Evolutionary conservation across 2,113 vertebrate genomes (phyloP).

Genomic region (Agelaius phoeniceus): DNA sequence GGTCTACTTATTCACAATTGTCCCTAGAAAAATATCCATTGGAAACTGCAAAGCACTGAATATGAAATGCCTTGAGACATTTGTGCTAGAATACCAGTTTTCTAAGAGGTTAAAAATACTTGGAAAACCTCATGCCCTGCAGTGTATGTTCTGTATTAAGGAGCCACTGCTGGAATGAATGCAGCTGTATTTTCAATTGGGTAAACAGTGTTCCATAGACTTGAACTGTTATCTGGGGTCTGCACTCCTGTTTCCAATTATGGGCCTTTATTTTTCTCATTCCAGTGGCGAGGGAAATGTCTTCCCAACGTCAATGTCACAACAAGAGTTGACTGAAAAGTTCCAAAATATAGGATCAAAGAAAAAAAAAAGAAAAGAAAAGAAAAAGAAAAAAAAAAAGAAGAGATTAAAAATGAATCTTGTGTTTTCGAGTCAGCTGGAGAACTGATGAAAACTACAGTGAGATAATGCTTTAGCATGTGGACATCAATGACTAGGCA

Average conservation of each 20-base stretch:
- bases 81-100: neutral
- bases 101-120: neutral
- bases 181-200: neutral
- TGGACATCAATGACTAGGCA: neutral
- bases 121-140: neutral
- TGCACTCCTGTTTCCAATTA: slow-evolving; percentile 17
- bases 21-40: neutral
- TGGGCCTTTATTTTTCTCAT: neutral
- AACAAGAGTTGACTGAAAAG: neutral
- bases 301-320: neutral
- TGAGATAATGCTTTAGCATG: neutral
- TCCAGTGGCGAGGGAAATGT: neutral
- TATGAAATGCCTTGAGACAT: neutral
- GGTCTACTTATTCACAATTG: neutral
- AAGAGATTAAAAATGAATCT: neutral
- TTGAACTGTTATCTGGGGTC: neutral
- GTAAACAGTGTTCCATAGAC: neutral
- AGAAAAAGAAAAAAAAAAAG: rapidly evolving
- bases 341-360: neutral
- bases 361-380: rapidly evolving
- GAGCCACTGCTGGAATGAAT: neutral
- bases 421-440: neutral
- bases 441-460: neutral
- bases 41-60: neutral
- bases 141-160: neutral